Conservation (phyloP, 2,797 vertebrate genomes). For the Thunnus albacares region DNA sequence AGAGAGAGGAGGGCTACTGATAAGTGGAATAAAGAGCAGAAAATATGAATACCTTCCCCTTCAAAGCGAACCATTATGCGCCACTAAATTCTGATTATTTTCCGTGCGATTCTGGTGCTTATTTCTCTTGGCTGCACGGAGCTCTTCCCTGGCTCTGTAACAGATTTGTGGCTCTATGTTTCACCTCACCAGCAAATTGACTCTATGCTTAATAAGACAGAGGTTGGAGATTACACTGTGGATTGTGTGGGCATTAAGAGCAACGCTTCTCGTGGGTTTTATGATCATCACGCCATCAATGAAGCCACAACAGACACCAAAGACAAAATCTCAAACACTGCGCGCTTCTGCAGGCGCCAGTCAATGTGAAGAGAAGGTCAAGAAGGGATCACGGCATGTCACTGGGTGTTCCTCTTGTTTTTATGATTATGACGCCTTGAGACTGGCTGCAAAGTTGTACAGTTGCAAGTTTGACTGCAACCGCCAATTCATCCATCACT, state of each 20-base stretch:
- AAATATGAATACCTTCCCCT: conserved; percentile 79
- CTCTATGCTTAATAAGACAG: conserved; percentile 66
- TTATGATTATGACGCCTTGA: conserved; percentile 39
- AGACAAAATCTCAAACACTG: conserved; percentile 49
- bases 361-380: conserved; percentile 63
- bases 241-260: conserved; percentile 64
- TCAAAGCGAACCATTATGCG: conserved; percentile 79
- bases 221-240: conserved; percentile 65
- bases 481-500: conserved; percentile 47
- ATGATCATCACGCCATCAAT: conserved; percentile 60
- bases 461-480: conserved; percentile 40
- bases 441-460: conserved; percentile 24
- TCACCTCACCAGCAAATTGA: conserved; percentile 66
- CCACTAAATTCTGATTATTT: conserved; percentile 80
- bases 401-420: conserved; percentile 56
- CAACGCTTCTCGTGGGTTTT: conserved; percentile 56
- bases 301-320: conserved; percentile 59
- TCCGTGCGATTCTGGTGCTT: conserved; percentile 68
- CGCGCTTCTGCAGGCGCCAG: conserved; percentile 53
- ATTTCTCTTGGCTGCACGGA: conserved; percentile 73
- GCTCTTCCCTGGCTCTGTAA: conserved; percentile 57
- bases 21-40: conserved; percentile 76
- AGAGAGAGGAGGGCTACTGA: conserved; percentile 71
- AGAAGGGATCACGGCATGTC: conserved; percentile 35
- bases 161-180: conserved; percentile 67